Conservation (phyloP, 2,888 invertebrate species). For the Tenthredo scrophulariae region DNA sequence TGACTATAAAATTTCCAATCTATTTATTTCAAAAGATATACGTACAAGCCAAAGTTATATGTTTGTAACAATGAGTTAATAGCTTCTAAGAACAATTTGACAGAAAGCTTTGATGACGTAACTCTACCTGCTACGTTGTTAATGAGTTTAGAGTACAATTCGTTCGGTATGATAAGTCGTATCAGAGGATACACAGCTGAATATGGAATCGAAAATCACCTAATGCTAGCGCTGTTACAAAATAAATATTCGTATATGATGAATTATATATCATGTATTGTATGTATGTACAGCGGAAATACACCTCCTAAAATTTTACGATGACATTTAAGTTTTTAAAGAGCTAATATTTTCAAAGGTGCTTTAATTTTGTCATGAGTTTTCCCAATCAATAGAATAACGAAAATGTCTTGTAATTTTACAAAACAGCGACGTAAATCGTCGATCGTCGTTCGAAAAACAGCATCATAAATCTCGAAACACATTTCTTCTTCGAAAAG, state of each 20-base stretch:
- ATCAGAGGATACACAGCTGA: not conserved
- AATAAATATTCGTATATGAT: not conserved
- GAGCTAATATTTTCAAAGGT: not conserved
- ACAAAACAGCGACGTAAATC: not conserved
- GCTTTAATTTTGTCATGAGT: not conserved
- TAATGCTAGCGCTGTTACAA: not conserved
- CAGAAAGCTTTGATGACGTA: not conserved
- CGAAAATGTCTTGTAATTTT: not conserved
- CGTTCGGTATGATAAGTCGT: not conserved
- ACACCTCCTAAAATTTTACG: not conserved
- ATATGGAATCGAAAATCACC: not conserved
- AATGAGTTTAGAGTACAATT: not conserved
- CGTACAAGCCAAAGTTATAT: not conserved
- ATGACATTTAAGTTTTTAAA: not conserved
- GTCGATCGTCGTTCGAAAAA: not conserved
- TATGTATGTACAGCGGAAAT: not conserved
- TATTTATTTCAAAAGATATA: not conserved
- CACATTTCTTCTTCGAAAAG: not conserved
- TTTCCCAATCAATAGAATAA: not conserved
- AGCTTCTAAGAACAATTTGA: conserved; percentile 1
- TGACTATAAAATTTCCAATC: not conserved
- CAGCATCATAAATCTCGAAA: not conserved
- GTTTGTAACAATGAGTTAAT: not conserved
- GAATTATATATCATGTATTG: not conserved
- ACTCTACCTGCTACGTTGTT: not conserved